Evolutionary conservation across 1,140 invertebrate species (phyloP), one percentile per base, ranked within the genome.

Genomic region (Drosophila auraria): DNA sequence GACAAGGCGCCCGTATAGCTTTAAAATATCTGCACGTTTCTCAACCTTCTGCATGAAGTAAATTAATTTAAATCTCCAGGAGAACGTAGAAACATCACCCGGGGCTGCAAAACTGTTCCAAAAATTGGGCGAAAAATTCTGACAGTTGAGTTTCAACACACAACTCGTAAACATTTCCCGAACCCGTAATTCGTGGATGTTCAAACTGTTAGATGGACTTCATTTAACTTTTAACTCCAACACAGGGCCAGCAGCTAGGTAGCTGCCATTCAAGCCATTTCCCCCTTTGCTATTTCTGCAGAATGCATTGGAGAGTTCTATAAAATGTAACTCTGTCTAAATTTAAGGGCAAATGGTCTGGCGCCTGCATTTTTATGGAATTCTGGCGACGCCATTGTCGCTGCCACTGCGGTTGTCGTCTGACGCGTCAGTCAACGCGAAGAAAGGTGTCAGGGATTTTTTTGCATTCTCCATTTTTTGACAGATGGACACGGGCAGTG

Each of bases 361-460:
- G 80, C 84, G 83, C 83, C 83, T 70, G 75, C 40, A 63, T 78
- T 87, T 87, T 87, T 89, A 87, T 87, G 83, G 68, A 66, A 68
- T 56, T 72, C 40, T 70, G 63, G 57, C 66, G 80, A 57, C 80
- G 72, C 59, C 59, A 42, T 62, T 49, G 71, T 62, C 76, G 72
- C 27, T 54, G 44, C 63, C 45, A 42, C 47, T 71, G 53, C 58
- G 44, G 58, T 60, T 72, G 70, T 73, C 78, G 64, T 81, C 82
- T 78, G 83, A 59, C 50, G 73, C 82, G 83, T 83, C 82, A 78
- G 71, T 89, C 84, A 89, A 70, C 82, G 71, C 66, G 36, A 38
- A 57, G 66, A 86, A 82, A 90, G 86, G 84, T 90, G 84, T 90
- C 87, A 78, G 75, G 81, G 61, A 76, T 68, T 80, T 83, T 86